phyloP scores from a whole-genome alignment of 2,888 invertebrate species.

The Athripsodes cinereus region DNA sequence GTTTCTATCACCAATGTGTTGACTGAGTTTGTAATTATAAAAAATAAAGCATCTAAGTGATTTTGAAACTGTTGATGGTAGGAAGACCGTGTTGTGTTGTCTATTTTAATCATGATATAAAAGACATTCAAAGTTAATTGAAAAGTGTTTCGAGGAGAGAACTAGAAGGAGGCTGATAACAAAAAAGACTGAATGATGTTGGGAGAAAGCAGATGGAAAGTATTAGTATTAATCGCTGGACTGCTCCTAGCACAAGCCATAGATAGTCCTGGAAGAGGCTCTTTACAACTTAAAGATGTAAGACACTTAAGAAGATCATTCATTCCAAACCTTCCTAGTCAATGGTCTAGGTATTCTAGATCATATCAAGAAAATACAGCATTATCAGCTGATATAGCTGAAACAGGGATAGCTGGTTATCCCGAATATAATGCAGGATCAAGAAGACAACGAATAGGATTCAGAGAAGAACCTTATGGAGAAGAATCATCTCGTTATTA shows the following conservation, averaged over 20 bases:
- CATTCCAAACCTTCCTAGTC: slow-evolving; percentile 29
- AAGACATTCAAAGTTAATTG: background rate
- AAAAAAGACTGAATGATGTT: slow-evolving; percentile 34
- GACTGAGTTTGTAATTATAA: no score
- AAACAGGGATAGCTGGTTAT: slow-evolving; percentile 7
- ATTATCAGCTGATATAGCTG: slow-evolving; percentile 2
- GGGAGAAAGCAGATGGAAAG: slow-evolving; percentile 48
- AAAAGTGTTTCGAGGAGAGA: background rate
- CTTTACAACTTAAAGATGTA: slow-evolving; percentile 16
- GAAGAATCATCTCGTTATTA: slow-evolving; percentile 29
- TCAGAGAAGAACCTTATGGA: slow-evolving; percentile 18
- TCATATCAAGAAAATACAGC: slow-evolving; percentile 7
- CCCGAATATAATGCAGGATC: slow-evolving; percentile 15
- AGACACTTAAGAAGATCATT: slow-evolving; percentile 12
- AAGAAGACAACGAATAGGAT: slow-evolving; percentile 17
- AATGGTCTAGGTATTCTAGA: slow-evolving; percentile 30
- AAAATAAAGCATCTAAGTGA: no score
- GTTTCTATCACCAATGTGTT: no score
- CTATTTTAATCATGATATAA: background rate
- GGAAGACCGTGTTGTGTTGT: no score
- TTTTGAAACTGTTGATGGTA: no score
- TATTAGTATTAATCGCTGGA: slow-evolving; percentile 40
- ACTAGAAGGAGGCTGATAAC: background rate
- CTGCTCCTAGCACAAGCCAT: slow-evolving; percentile 35
- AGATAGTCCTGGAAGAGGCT: slow-evolving; percentile 36